Percentiles rank a stretch among this genome's conserved stretches.
phyloP scores from a whole-genome alignment of 2,113 vertebrate species.

The Thermophis baileyi region DNA sequence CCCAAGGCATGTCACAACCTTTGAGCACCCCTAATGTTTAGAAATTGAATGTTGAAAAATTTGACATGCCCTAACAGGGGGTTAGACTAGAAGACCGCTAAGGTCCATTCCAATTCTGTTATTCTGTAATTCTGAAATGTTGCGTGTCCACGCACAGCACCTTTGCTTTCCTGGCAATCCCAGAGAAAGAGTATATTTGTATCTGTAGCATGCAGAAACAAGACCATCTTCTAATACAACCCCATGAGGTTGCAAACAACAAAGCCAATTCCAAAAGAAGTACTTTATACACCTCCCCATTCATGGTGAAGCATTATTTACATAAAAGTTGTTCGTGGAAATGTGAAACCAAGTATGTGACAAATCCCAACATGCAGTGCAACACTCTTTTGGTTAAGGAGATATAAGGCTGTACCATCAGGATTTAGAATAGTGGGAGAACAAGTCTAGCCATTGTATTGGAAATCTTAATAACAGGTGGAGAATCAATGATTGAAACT shows the following conservation, averaged over 20 bases:
- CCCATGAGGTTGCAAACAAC: background rate
- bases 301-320: background rate
- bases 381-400: slow-evolving; percentile 1
- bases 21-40: no score
- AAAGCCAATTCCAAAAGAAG: background rate
- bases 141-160: background rate
- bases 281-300: background rate
- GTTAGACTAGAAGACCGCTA: background rate
- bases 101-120: background rate
- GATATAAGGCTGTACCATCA: background rate
- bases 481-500: background rate
- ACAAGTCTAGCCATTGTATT: background rate
- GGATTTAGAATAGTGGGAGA: background rate
- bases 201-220: background rate
- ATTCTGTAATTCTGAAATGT: background rate
- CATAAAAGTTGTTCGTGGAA: slow-evolving; percentile 1
- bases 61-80: background rate
- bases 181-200: background rate
- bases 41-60: no score
- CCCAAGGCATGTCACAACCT: no score
- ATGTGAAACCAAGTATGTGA: background rate
- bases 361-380: slow-evolving; percentile 1
- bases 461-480: background rate
- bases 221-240: background rate
- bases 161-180: background rate